phyloP scores from a whole-genome alignment of 2,797 vertebrate species.

The Myotis vivesi region DNA sequence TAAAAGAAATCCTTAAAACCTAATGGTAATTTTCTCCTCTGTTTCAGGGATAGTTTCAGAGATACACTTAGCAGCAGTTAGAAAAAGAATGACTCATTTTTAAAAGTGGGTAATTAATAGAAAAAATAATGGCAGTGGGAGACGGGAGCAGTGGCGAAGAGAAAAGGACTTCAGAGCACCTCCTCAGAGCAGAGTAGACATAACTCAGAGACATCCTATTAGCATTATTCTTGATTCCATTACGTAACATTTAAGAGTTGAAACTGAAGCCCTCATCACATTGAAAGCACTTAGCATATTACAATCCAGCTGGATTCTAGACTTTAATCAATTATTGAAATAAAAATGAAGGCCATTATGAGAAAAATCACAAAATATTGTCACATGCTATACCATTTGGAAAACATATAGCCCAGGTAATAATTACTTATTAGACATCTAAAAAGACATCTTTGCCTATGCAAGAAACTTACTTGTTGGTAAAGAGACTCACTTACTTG shows the following conservation, averaged over 20 bases:
- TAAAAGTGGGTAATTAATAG: conserved; percentile 9
- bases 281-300: background rate
- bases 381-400: background rate
- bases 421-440: background rate
- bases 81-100: background rate
- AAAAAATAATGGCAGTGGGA: background rate
- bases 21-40: background rate
- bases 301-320: background rate
- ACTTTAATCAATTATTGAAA: background rate
- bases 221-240: background rate
- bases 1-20: background rate
- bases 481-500: conserved; percentile 88
- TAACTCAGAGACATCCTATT: background rate
- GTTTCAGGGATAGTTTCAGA: conserved; percentile 16
- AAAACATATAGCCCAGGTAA: background rate
- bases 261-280: background rate
- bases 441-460: background rate
- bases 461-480: background rate
- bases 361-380: conserved; percentile 18
- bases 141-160: background rate
- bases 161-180: background rate
- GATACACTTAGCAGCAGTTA: background rate
- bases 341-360: background rate
- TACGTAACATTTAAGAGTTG: background rate
- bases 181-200: background rate